A percentile compares a stretch with the other conserved stretches of the same genome.
These are phyloP conservation scores for Eudemis profundana DNA, from an alignment of 2,888 invertebrate species.

Conservation along the genomic window DNA sequence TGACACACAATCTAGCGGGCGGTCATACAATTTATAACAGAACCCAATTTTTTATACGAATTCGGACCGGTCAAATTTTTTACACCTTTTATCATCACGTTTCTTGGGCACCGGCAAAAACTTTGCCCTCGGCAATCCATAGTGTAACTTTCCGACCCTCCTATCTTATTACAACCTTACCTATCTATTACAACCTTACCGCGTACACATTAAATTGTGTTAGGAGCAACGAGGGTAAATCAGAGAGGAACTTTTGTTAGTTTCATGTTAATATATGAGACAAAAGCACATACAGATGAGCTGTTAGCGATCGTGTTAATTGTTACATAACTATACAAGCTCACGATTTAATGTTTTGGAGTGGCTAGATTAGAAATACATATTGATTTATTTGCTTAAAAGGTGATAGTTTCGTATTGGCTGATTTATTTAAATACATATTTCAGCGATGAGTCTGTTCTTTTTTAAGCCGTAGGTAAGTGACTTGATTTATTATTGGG, in stretches of 20 bases:
- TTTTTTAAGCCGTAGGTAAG: no score
- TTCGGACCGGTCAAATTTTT: conserved; percentile 18
- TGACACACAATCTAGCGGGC: conserved; percentile 19
- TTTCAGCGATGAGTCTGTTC: no score
- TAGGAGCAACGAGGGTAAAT: background rate
- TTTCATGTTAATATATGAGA: conserved; percentile 3
- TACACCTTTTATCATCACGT: conserved; percentile 14
- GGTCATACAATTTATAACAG: conserved; percentile 3
- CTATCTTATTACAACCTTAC: background rate
- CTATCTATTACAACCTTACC: background rate
- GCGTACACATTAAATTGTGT: background rate
- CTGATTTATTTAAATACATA: no score
- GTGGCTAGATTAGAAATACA: background rate
- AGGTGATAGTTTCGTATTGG: no score
- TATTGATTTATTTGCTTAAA: no score
- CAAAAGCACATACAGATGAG: conserved; percentile 14
- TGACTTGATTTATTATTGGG: no score
- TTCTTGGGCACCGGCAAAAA: conserved; percentile 20
- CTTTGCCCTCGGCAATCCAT: conserved; percentile 12
- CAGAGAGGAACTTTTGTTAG: background rate
- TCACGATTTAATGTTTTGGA: background rate
- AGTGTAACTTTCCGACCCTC: conserved; percentile 1
- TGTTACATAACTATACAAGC: background rate
- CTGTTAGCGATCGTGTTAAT: conserved; percentile 28
- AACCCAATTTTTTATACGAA: conserved; percentile 14